Percentiles rank a stretch among this genome's conserved stretches.
Conservation (phyloP, 2,113 vertebrate genomes). For the Prunella himalayana region DNA sequence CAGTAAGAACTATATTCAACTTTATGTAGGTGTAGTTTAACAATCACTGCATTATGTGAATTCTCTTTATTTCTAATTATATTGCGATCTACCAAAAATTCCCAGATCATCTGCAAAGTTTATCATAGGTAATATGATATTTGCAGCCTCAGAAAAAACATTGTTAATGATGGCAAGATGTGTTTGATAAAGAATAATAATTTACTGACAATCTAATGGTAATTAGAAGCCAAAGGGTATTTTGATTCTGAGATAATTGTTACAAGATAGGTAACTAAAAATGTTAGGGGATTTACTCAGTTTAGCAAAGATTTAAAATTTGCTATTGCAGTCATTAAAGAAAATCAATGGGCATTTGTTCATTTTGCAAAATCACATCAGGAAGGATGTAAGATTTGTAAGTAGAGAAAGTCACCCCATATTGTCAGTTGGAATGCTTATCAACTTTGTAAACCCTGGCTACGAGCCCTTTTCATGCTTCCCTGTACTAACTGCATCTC, state of each 20-base stretch:
- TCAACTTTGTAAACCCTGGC: not conserved
- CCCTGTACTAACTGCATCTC: not conserved
- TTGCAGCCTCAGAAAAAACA: not conserved
- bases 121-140: not conserved
- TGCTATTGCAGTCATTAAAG: not conserved
- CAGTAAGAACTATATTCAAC: not conserved
- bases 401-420: not conserved
- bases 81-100: not conserved
- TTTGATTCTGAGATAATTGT: not conserved
- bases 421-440: not conserved
- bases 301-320: not conserved
- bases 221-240: not conserved
- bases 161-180: not conserved
- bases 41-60: not conserved
- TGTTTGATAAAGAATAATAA: not conserved
- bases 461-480: not conserved
- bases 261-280: not conserved
- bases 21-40: not conserved
- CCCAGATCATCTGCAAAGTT: not conserved
- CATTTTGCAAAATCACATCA: not conserved
- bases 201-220: not conserved
- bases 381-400: not conserved
- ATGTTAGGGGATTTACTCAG: not conserved
- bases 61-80: not conserved
- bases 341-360: not conserved